These are phyloP conservation scores for Scolopax rusticola DNA, from an alignment of 2,797 vertebrate species.

Conservation along the genomic window DNA sequence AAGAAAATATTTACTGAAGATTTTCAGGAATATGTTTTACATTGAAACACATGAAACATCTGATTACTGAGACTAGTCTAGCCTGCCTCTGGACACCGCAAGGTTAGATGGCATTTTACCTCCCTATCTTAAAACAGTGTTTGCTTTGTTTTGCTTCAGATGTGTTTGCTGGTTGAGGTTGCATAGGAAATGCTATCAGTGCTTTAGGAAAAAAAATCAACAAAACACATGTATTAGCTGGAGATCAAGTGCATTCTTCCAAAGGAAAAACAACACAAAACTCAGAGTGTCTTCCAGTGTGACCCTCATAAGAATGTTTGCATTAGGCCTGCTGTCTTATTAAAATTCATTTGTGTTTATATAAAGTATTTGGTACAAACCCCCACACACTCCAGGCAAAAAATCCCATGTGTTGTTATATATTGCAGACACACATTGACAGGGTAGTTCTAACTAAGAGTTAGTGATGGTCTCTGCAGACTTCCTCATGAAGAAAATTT, in stretches of 20 bases:
- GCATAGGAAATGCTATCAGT: background rate
- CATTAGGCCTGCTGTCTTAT: slow-evolving; percentile 6
- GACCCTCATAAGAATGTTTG: slow-evolving; percentile 21
- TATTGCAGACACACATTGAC: background rate
- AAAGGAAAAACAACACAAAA: slow-evolving; percentile 40
- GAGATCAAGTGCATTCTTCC: background rate
- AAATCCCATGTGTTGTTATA: background rate
- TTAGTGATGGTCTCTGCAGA: background rate
- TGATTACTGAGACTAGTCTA: background rate
- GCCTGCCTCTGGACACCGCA: background rate
- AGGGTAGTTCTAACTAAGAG: background rate
- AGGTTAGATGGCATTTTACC: background rate
- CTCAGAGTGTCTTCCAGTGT: background rate
- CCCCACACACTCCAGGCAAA: background rate
- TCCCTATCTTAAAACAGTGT: background rate
- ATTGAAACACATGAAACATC: background rate
- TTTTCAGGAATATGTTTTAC: background rate
- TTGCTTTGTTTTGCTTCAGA: background rate
- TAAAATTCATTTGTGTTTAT: slow-evolving; percentile 24
- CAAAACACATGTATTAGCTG: background rate
- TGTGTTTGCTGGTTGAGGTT: background rate
- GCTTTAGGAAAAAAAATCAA: background rate
- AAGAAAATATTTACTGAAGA: background rate
- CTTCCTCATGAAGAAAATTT: background rate
- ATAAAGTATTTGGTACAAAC: background rate